Evolutionary conservation across 2,888 invertebrate species (phyloP).

Genomic region (Muscina levida): DNA sequence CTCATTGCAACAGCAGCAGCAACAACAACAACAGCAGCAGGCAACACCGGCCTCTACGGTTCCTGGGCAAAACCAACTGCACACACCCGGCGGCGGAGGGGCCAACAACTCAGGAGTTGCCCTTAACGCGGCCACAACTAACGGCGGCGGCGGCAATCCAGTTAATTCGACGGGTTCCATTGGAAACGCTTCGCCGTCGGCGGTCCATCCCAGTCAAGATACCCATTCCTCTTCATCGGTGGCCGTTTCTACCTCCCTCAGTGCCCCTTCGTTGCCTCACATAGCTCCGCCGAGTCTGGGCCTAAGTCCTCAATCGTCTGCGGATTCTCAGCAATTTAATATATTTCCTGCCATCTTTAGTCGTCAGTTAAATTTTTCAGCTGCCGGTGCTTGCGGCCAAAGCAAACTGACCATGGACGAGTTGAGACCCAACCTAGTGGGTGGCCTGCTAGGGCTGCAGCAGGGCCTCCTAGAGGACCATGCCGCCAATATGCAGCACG

Average conservation of each 20-base stretch:
- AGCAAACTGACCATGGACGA: conserved; percentile 92
- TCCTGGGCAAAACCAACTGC: conserved; percentile 63
- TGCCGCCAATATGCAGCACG: conserved; percentile 81
- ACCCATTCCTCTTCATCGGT: conserved; percentile 68
- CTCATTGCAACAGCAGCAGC: conserved; percentile 67
- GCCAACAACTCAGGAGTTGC: conserved; percentile 61
- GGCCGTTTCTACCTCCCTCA: conserved; percentile 70
- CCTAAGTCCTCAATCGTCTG: conserved; percentile 79
- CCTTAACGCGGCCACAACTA: conserved; percentile 30
- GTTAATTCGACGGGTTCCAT: conserved; percentile 71
- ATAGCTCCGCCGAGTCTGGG: conserved; percentile 76
- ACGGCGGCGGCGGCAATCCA: conserved; percentile 60
- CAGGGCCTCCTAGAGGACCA: conserved; percentile 90
- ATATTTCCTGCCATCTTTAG: conserved; percentile 95
- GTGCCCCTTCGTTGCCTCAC: conserved; percentile 72
- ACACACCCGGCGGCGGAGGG: conserved; percentile 56
- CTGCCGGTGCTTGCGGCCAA: conserved; percentile 84
- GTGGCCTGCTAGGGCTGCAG: conserved; percentile 88
- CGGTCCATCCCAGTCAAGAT: conserved; percentile 68
- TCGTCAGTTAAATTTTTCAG: conserved; percentile 90
- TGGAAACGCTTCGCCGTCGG: conserved; percentile 78
- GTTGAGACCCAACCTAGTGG: conserved; percentile 89
- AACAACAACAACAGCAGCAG: conserved; percentile 58
- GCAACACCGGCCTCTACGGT: conserved; percentile 48
- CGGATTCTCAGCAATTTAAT: conserved; percentile 86